Conservation (phyloP, 2,113 vertebrate species). For the Phocoena sinus region DNA sequence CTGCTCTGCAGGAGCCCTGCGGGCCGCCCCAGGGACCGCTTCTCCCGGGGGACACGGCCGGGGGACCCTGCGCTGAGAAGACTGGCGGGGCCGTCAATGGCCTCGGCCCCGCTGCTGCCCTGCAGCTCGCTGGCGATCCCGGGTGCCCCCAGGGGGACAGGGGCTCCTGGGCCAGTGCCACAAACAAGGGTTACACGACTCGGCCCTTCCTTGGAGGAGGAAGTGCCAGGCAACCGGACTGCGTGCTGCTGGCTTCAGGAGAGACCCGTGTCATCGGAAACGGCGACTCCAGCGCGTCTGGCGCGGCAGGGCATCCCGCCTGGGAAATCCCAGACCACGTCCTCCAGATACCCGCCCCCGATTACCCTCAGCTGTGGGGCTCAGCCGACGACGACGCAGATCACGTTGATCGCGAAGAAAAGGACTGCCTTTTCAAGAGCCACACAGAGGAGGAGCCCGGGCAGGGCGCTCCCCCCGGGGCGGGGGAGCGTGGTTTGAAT, state of each 20-base stretch:
- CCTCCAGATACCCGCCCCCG: conserved; percentile 48
- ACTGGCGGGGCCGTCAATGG: conserved; percentile 55
- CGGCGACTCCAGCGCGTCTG: not conserved
- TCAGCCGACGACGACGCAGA: not conserved
- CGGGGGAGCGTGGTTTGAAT: not conserved
- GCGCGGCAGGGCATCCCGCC: not conserved
- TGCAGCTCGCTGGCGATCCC: not conserved
- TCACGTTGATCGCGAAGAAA: not conserved
- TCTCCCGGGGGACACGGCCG: not conserved
- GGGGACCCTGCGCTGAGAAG: conserved; percentile 10
- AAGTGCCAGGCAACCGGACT: not conserved
- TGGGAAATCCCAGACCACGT: not conserved
- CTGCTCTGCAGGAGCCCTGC: not conserved
- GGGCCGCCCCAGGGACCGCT: not conserved
- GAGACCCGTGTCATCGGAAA: not conserved
- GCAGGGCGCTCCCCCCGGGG: not conserved
- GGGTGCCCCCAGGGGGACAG: not conserved
- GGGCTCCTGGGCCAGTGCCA: not conserved
- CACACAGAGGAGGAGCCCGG: not conserved
- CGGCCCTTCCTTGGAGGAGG: conserved; percentile 31
- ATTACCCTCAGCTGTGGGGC: conserved; percentile 28
- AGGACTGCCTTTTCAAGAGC: not conserved
- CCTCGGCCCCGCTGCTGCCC: conserved; percentile 8
- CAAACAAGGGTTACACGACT: not conserved
- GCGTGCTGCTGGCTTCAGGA: not conserved